phyloP scores from a whole-genome alignment of 2,888 invertebrate genomes.

The Dryococelus australis region DNA sequence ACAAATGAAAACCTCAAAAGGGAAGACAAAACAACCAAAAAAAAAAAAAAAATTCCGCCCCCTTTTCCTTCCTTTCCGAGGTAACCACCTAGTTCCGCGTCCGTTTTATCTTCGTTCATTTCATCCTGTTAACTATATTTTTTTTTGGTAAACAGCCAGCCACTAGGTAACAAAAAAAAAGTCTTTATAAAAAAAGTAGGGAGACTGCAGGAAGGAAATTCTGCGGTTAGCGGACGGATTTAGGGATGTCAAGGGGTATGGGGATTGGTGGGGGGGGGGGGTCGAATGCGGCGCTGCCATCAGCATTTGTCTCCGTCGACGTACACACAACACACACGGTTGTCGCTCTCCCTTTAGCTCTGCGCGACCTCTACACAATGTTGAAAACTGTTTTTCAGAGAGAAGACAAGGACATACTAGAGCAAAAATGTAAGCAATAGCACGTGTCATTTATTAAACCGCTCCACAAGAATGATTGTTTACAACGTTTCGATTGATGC shows the following conservation, averaged over 20 bases:
- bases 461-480: too few species aligned
- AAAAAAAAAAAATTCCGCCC: not conserved
- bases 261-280: too few species aligned
- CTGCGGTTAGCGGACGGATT: not conserved
- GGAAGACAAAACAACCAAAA: not conserved
- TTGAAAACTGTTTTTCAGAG: too few species aligned
- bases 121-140: conserved; percentile 7
- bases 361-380: not conserved
- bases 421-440: too few species aligned
- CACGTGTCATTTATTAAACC: too few species aligned
- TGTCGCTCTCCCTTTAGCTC: not conserved
- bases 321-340: not conserved
- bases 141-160: conserved; percentile 6
- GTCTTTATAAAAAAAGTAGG: not conserved
- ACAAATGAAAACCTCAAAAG: conserved; percentile 9
- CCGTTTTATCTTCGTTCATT: not conserved
- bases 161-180: not conserved
- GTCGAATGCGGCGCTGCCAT: not conserved
- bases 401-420: too few species aligned
- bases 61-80: not conserved
- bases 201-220: not conserved
- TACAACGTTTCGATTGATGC: too few species aligned
- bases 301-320: not conserved
- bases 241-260: not conserved
- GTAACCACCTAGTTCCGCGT: not conserved